Conservation (phyloP, 2,888 invertebrate species). For the Blera fallax region DNA sequence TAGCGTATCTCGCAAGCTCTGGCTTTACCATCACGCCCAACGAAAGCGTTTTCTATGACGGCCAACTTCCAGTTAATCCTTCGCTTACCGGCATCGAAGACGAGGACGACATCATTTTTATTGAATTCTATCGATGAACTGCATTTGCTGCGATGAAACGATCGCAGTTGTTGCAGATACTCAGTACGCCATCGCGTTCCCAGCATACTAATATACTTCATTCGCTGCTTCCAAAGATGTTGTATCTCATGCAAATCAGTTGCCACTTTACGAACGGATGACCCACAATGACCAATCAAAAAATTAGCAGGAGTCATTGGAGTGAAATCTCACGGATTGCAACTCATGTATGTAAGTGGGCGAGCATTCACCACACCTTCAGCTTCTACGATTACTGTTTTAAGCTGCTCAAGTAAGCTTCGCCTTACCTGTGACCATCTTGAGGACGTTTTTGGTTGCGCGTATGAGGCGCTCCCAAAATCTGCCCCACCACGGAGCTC, state of each 20-base stretch:
- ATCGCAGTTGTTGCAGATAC: neutral
- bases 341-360: conserved; percentile 33
- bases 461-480: conserved; percentile 45
- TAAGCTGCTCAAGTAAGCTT: conserved; percentile 16
- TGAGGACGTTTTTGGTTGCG: conserved; percentile 38
- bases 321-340: conserved; percentile 19
- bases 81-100: neutral
- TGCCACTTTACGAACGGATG: neutral
- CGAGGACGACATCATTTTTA: neutral
- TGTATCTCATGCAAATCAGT: neutral
- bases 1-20: neutral
- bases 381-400: conserved; percentile 24
- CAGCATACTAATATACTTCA: neutral
- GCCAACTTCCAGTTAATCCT: neutral
- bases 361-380: conserved; percentile 28
- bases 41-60: neutral
- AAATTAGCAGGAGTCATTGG: conserved; percentile 24
- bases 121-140: neutral
- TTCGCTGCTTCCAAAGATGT: neutral
- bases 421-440: conserved; percentile 41
- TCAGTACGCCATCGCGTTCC: neutral
- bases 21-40: neutral
- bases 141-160: neutral
- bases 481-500: conserved; percentile 48
- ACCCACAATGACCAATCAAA: neutral